phyloP scores from a whole-genome alignment of 2,888 invertebrate species.

The Torymus texanus region DNA sequence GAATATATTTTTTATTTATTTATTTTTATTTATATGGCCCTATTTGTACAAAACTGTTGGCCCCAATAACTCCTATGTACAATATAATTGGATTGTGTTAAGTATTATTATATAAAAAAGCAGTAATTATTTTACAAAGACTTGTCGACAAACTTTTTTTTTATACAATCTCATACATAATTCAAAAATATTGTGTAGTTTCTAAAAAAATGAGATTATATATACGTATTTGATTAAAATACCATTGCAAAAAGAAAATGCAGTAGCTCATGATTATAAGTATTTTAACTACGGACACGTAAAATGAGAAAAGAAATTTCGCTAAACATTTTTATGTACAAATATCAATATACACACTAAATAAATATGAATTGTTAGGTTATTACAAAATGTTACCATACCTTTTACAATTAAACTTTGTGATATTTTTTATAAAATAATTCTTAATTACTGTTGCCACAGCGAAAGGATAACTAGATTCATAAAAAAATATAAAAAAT shows the following conservation, averaged over 20 bases:
- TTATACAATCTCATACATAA: constrained; percentile 34
- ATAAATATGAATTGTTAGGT: too few relatives aligned
- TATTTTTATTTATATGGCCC: constrained; percentile 42
- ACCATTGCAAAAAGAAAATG: constrained; percentile 18
- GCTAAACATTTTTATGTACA: too few relatives aligned
- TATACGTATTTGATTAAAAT: constrained; percentile 17
- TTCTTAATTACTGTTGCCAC: too few relatives aligned
- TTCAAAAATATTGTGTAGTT: constrained; percentile 23
- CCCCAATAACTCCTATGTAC: constrained; percentile 53
- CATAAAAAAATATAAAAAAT: too few relatives aligned
- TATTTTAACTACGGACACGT: not conserved
- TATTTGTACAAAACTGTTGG: constrained; percentile 53
- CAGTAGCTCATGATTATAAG: constrained; percentile 14
- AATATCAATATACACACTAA: too few relatives aligned
- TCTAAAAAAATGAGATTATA: constrained; percentile 19
- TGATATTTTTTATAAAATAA: too few relatives aligned
- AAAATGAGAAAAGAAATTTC: not conserved
- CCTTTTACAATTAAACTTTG: too few relatives aligned
- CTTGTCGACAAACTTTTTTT: constrained; percentile 29
- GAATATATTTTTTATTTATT: not conserved
- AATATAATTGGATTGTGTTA: constrained; percentile 39
- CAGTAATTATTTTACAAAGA: constrained; percentile 46
- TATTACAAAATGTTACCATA: too few relatives aligned
- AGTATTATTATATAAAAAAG: constrained; percentile 28
- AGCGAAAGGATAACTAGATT: too few relatives aligned